Percentiles rank a stretch among this genome's conserved stretches.
phyloP scores from a whole-genome alignment of 2,797 vertebrate genomes.

The Mus caroli region DNA sequence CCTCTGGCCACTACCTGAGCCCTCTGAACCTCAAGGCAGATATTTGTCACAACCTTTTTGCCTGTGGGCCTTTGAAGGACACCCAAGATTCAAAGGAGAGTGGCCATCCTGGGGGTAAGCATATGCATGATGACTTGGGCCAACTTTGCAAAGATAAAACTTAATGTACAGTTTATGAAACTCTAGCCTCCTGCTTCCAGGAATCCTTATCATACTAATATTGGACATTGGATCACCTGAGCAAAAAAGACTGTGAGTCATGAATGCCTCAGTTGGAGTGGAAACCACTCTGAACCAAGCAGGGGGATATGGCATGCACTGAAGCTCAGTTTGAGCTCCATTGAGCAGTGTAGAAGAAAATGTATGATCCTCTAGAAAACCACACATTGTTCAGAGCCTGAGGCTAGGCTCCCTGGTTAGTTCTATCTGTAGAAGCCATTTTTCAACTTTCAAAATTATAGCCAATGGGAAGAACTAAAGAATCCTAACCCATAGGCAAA shows the following conservation, averaged over 20 bases:
- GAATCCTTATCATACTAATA: background rate
- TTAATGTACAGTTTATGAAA: background rate
- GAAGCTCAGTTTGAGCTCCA: background rate
- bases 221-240: background rate
- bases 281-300: background rate
- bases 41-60: too few species aligned
- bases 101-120: too few species aligned
- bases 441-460: background rate
- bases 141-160: background rate
- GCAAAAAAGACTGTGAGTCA: background rate
- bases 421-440: background rate
- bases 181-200: background rate
- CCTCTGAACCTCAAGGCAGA: too few species aligned
- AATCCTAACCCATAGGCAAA: background rate
- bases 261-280: background rate
- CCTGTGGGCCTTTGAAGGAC: background rate
- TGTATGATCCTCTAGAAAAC: background rate
- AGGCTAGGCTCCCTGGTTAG: background rate
- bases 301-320: background rate
- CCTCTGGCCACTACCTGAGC: background rate
- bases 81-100: background rate
- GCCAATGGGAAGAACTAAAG: background rate
- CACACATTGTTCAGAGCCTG: background rate
- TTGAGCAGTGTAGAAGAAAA: background rate
- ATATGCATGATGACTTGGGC: background rate